phyloP scores from a whole-genome alignment of 2,797 vertebrate species.

The Microtus obscurus region DNA sequence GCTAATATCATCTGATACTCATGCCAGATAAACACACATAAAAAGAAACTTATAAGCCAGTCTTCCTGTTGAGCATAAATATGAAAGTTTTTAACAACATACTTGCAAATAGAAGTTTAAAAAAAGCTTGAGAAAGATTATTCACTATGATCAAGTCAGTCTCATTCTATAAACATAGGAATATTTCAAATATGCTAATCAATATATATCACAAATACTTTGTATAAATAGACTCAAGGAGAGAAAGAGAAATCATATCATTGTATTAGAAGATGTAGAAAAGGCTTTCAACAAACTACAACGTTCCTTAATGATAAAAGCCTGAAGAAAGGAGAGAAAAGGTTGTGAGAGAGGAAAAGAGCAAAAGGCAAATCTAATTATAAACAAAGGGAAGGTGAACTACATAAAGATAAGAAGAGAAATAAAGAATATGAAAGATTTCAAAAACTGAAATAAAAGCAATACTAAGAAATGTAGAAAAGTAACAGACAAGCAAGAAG shows the following conservation, averaged over 20 bases:
- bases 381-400: not conserved
- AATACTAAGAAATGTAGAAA: not conserved
- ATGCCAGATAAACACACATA: not conserved
- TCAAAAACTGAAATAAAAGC: not conserved
- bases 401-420: not conserved
- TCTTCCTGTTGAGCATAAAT: not conserved
- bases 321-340: not conserved
- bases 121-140: not conserved
- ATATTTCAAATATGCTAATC: not conserved
- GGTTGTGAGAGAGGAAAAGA: not conserved
- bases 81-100: not conserved
- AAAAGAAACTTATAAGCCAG: not conserved
- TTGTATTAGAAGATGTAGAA: not conserved
- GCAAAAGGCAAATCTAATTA: not conserved
- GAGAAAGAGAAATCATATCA: not conserved
- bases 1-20: not conserved
- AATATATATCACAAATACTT: too few species aligned
- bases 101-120: not conserved
- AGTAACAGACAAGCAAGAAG: not conserved
- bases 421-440: not conserved
- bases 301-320: not conserved
- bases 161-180: not conserved
- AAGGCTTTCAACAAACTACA: not conserved
- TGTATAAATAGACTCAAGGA: not conserved
- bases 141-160: not conserved